These are phyloP conservation scores for Ladona fulva DNA, from an alignment of 1,140 invertebrate genomes.

Conservation along the genomic window DNA sequence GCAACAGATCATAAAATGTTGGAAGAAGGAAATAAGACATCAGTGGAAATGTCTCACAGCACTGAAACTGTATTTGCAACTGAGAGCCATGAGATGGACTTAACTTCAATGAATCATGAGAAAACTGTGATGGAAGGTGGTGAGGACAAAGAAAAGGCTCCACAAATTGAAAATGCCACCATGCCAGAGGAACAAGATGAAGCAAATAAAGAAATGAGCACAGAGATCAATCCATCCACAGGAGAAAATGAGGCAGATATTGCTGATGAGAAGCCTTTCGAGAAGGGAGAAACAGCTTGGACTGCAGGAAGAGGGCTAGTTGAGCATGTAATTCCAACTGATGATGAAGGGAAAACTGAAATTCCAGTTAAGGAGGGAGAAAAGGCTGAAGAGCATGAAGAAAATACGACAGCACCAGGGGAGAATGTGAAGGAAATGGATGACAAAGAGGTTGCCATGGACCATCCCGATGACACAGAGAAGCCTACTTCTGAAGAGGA, in stretches of 20 bases:
- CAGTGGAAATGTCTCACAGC: too few relatives aligned
- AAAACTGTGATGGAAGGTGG: background rate
- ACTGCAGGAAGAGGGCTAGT: too few relatives aligned
- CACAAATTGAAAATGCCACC: background rate
- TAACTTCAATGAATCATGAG: too few relatives aligned
- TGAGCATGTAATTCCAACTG: too few relatives aligned
- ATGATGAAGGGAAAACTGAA: too few relatives aligned
- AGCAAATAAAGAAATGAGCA: background rate
- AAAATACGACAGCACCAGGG: background rate
- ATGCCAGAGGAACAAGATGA: background rate
- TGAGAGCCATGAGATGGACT: too few relatives aligned
- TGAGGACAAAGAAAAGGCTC: background rate
- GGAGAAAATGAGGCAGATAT: background rate
- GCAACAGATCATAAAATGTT: background rate
- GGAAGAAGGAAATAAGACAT: background rate
- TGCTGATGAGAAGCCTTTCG: background rate
- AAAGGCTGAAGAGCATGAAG: background rate
- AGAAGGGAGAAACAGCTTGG: too few relatives aligned
- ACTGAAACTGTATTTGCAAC: too few relatives aligned
- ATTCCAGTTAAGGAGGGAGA: too few relatives aligned
- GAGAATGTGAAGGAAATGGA: background rate
- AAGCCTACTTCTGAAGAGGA: background rate
- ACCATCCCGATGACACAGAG: too few relatives aligned
- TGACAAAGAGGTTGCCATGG: background rate
- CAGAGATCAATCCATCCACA: background rate